Base-by-base conservation (phyloP, 2,113 vertebrate species). In the Brienomyrus brachyistius region DNA sequence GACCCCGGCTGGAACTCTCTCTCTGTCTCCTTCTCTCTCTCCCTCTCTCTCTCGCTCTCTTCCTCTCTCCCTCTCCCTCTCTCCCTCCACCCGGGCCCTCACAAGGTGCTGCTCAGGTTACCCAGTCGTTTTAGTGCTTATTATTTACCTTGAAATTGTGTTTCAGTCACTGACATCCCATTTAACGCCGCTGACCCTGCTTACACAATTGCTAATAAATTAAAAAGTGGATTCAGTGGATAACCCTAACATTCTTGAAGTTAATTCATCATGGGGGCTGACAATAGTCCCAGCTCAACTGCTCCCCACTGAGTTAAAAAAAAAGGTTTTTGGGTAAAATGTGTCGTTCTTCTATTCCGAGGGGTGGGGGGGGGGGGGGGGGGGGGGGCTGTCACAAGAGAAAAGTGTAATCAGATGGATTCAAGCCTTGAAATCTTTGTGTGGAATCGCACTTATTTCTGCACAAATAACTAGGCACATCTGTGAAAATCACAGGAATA, bases 81-180 rank as follows among this genome's bases (percentile, higher is more conserved):
- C 74, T 11, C 47, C 31, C 43, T 35, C 43, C 74, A 23, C 52
- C 80, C 10, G 82, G 59, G 87, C 59, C 23, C 35, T 82, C 90
- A n/a, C 1, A 56, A 89, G 82, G 89, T 83, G 51, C 92, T 94
- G 91, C 96, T 97, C 95, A 93, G 94, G 95, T 96, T 97, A 95
- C 95, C 94, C 94, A 93, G 93, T 96, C 96, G 95, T 95, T 96
- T 96, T 95, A 97, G 95, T 94, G 95, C 95, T 96, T 95, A 96
- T 96, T 97, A 96, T 97, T 96, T 97, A 97, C 96, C 95, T 96
- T 95, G 93, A 95, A 94, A 96, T 96, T 90, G 95, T 97, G 94
- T 94, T 95, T 95, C 95, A 95, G 95, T 96, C 96, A 94, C 94
- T 97, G 96, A 96, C 95, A 95, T 97, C 95, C 95, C 95, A 97